Evolutionary conservation across 2,888 invertebrate genomes (phyloP).

Genomic region (Andrena bicolor): DNA sequence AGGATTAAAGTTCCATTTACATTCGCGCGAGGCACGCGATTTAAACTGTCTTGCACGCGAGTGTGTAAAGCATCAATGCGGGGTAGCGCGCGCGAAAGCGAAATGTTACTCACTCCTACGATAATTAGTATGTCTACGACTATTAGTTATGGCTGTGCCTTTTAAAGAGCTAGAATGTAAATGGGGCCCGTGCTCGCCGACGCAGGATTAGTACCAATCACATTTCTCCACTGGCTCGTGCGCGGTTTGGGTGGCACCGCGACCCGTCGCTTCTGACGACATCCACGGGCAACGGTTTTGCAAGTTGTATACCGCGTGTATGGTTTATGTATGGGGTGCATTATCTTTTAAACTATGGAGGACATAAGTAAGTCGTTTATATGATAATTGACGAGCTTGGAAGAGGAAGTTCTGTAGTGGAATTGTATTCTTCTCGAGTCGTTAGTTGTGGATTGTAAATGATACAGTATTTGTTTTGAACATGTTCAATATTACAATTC

Average conservation of each 20-base stretch:
- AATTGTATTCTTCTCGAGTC: too few relatives aligned
- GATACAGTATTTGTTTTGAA: too few relatives aligned
- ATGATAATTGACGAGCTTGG: too few relatives aligned
- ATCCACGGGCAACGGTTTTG: too few relatives aligned
- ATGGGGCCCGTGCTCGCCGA: neutral
- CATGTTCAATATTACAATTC: too few relatives aligned
- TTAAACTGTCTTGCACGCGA: conserved; percentile 49
- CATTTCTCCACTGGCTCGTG: neutral
- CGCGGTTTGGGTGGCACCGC: neutral
- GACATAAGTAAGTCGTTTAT: too few relatives aligned
- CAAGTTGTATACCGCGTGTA: too few relatives aligned
- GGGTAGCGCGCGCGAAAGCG: conserved; percentile 64
- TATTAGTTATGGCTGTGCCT: conserved; percentile 54
- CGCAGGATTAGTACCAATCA: neutral
- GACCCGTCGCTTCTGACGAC: too few relatives aligned
- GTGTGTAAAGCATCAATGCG: conserved; percentile 27
- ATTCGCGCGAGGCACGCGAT: conserved; percentile 45
- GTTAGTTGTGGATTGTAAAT: too few relatives aligned
- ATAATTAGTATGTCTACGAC: conserved; percentile 53
- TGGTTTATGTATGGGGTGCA: too few relatives aligned
- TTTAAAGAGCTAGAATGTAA: conserved; percentile 43
- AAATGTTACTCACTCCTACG: conserved; percentile 62
- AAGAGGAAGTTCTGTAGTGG: too few relatives aligned
- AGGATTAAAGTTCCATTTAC: conserved; percentile 50
- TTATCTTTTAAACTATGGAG: too few relatives aligned